These are phyloP conservation scores for Phytoseiulus persimilis DNA, from an alignment of 2,888 invertebrate genomes.

Conservation along the genomic window DNA sequence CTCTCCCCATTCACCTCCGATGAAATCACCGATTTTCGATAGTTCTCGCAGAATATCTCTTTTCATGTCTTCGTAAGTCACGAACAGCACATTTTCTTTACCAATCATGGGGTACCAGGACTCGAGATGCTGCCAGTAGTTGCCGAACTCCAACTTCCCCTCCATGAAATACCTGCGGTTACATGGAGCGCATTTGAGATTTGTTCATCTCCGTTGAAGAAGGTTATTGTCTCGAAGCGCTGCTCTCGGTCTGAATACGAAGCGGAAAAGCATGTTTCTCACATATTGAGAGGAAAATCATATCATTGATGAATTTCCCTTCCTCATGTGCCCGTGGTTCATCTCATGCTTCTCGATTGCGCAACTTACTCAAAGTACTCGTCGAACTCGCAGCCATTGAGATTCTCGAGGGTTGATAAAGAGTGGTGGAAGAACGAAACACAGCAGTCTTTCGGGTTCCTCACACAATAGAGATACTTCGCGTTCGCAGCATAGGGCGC, in stretches of 20 bases:
- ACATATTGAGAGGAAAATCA: too few relatives aligned
- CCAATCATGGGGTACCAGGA: slow-evolving; percentile 8
- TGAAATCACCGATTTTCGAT: slow-evolving; percentile 43
- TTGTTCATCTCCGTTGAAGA: neutral
- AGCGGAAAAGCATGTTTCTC: too few relatives aligned
- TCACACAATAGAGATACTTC: slow-evolving; percentile 23
- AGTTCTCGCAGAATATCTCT: slow-evolving; percentile 42
- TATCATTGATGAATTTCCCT: too few relatives aligned
- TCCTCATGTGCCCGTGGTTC: neutral
- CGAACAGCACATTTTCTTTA: slow-evolving; percentile 47
- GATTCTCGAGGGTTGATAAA: neutral
- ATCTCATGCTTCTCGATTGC: neutral
- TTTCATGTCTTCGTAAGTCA: slow-evolving; percentile 51
- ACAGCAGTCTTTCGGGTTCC: slow-evolving; percentile 26
- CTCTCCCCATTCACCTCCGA: slow-evolving; percentile 42
- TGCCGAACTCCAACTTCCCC: slow-evolving; percentile 19
- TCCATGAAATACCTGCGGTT: slow-evolving; percentile 33
- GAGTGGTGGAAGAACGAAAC: slow-evolving; percentile 18
- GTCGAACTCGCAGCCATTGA: slow-evolving; percentile 10
- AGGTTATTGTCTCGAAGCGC: too few relatives aligned
- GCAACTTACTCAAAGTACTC: slow-evolving; percentile 33
- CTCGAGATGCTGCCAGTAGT: slow-evolving; percentile 23
- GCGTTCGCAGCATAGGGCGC: slow-evolving; percentile 17
- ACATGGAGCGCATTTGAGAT: neutral
- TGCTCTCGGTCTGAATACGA: too few relatives aligned